Base-by-base conservation (phyloP, 2,888 invertebrate species). In the Atethmia centrago region DNA sequence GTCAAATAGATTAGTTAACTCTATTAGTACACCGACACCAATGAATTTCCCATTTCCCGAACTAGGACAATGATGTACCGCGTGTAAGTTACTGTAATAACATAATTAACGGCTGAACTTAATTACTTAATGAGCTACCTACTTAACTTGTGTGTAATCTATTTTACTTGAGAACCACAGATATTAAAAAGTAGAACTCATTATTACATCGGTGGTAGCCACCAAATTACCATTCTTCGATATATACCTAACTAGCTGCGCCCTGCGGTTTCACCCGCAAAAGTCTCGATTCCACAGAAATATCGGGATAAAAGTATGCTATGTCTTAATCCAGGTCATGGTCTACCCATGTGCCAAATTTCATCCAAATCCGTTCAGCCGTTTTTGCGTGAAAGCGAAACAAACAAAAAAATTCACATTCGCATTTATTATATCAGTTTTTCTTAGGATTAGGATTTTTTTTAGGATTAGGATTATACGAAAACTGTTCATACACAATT, bases 81-180 rank as follows among this genome's bases (percentile, higher is more conserved):
- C 40, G 63, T 53, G 63, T 64, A 63, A 45, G 42, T 79, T 58
- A 58, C 62, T 19, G 8, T 36, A 36, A 31, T 31, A 31, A 42
- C 21, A 25, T 62, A 58, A 71, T 71, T 79, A 71, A 56, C 83
- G 19, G 21, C 28, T 63, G 62, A 49, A 71, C 79, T 71, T 79
- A 79, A 79, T 79, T 84, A 80, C 62, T 59, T 80, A 74, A 74
- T 58, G 64, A 69, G 68, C 28, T 69, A 19, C 28, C 14, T 66
- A 66, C 36, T 81, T 47, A 64, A 51, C 28, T 31, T 10, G 58
- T 61, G 5, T 31, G 63, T 64, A 16, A 53, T 16, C 31, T 31
- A 10, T n/a, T 56, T 64, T 31, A 64, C 63, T 53, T 21, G 16
- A 36, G 36, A 31, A n/a, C n/a, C n/a, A 55, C 31, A n/a, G 56